Evolutionary conservation across 2,113 vertebrate species (phyloP).

Genomic region (Meleagris gallopavo): DNA sequence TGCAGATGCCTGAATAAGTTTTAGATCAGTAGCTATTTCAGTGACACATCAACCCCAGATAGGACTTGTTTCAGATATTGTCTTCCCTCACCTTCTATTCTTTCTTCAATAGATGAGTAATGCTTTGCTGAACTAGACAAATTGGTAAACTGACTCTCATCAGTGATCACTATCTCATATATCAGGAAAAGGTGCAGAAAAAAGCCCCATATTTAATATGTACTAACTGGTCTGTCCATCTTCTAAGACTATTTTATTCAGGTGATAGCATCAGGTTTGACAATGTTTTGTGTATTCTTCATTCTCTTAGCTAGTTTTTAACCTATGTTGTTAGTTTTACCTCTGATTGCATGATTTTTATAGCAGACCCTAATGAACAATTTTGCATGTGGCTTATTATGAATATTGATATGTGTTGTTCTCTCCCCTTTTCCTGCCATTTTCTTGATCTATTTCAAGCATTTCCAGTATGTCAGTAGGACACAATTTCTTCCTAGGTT

Average conservation of each 20-base stretch:
- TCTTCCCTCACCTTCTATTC: background rate
- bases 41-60: background rate
- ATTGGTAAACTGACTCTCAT: background rate
- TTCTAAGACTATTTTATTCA: background rate
- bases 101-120: background rate
- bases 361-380: background rate
- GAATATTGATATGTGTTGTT: background rate
- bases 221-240: background rate
- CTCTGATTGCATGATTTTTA: background rate
- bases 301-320: background rate
- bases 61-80: background rate
- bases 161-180: rapidly evolving
- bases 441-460: background rate
- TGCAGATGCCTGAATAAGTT: background rate
- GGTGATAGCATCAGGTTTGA: background rate
- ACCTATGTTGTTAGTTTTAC: background rate
- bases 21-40: background rate
- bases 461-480: background rate
- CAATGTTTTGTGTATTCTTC: background rate
- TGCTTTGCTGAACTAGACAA: background rate
- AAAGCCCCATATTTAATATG: background rate
- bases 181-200: background rate
- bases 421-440: background rate
- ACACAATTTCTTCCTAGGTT: background rate
- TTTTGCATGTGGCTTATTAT: background rate